These are phyloP conservation scores for Acrossocheilus fasciatus DNA, from an alignment of 2,797 vertebrate genomes.

Conservation along the genomic window DNA sequence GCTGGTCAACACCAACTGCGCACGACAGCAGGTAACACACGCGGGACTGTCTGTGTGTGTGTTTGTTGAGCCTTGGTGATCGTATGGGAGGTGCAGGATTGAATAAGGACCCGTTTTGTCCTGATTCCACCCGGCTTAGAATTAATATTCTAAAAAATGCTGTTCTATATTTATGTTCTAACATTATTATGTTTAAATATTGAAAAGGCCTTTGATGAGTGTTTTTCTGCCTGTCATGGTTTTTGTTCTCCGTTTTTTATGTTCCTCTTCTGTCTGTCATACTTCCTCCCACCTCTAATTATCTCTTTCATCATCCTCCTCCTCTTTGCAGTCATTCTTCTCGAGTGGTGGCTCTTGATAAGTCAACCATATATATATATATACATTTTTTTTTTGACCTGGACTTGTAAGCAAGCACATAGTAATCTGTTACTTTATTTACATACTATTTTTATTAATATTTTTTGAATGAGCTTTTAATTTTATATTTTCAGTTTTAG, in stretches of 20 bases:
- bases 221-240: not conserved
- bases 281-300: slow-evolving; percentile 5
- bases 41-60: not conserved
- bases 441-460: not conserved
- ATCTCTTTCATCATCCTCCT: slow-evolving; percentile 12
- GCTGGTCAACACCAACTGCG: slow-evolving; percentile 60
- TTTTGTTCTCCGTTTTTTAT: not conserved
- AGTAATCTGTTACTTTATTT: not conserved
- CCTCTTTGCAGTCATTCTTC: not conserved
- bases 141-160: not conserved
- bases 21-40: slow-evolving; percentile 51
- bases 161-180: not conserved
- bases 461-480: not conserved
- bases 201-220: not conserved
- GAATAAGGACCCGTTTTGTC: not conserved
- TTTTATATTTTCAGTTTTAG: not conserved
- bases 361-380: not conserved
- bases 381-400: too few species aligned
- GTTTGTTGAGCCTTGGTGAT: not conserved
- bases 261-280: not conserved
- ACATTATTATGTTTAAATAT: not conserved
- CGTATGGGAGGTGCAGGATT: not conserved
- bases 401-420: too few species aligned
- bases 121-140: not conserved
- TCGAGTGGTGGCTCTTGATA: not conserved